Evolutionary conservation across 2,113 vertebrate species (phyloP).

Genomic region (Gasterosteus aculeatus): DNA sequence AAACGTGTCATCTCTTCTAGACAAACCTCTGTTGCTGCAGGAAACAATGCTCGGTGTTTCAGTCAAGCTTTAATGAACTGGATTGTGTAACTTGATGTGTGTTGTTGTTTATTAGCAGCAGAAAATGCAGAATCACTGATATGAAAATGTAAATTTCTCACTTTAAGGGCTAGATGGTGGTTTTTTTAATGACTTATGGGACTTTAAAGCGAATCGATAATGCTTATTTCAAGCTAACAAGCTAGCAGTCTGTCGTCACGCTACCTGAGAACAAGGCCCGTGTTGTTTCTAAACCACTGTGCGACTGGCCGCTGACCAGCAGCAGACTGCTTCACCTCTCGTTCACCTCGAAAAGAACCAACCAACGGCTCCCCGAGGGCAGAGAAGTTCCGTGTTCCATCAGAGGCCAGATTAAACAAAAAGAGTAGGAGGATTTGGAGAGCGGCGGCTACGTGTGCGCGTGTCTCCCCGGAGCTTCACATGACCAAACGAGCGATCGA

Average conservation of each 20-base stretch:
- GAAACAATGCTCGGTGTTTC: background rate
- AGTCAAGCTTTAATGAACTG: background rate
- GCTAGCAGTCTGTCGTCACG: slow-evolving; percentile 28
- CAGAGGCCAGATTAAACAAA: slow-evolving; percentile 29
- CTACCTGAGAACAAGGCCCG: slow-evolving; percentile 51
- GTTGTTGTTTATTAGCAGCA: background rate
- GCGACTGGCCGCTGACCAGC: slow-evolving; percentile 47
- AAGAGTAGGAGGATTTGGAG: slow-evolving; percentile 33
- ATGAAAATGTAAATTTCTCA: slow-evolving; percentile 28
- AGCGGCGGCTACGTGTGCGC: slow-evolving; percentile 19
- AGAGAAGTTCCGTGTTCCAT: slow-evolving; percentile 65
- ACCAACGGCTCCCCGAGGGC: slow-evolving; percentile 54
- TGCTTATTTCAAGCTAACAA: slow-evolving; percentile 9
- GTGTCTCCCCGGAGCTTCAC: slow-evolving; percentile 29
- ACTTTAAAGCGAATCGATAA: slow-evolving; percentile 9
- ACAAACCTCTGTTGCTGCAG: slow-evolving; percentile 7
- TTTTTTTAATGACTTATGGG: background rate
- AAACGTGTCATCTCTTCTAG: background rate
- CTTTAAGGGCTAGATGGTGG: background rate
- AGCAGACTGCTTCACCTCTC: slow-evolving; percentile 64
- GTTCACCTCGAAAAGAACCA: slow-evolving; percentile 58
- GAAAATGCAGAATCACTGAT: slow-evolving; percentile 9
- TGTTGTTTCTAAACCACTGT: slow-evolving; percentile 30
- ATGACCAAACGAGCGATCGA: slow-evolving; percentile 51
- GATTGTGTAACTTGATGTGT: background rate